Evolutionary conservation across 2,797 vertebrate species (phyloP).

Genomic region (Danio tinwini): DNA sequence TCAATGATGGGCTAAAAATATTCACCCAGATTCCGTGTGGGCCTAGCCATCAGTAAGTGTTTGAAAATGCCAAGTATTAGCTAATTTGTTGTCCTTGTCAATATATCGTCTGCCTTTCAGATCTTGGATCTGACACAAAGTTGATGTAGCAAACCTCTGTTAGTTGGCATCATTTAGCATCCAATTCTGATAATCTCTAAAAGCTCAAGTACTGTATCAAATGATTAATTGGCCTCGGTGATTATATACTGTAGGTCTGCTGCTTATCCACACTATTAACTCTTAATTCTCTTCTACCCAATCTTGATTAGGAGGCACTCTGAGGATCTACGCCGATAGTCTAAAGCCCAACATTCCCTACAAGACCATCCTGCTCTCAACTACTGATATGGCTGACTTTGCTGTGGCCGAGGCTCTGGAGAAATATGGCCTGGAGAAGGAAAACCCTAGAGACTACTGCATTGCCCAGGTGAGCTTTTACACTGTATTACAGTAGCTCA

Average conservation of each 20-base stretch:
- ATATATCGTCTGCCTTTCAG: neutral
- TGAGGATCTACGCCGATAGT: slow-evolving; percentile 96
- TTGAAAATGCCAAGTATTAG: neutral
- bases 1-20: no score
- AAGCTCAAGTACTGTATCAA: neutral
- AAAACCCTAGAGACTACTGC: slow-evolving; percentile 95
- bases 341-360: slow-evolving; percentile 97
- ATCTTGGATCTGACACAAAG: neutral
- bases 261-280: neutral
- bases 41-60: neutral
- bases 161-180: neutral
- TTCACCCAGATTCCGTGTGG: no score
- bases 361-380: slow-evolving; percentile 97
- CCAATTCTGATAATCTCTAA: neutral
- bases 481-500: no score
- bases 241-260: neutral
- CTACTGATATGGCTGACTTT: slow-evolving; percentile 93
- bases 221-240: neutral
- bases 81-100: neutral
- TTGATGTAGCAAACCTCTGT: neutral
- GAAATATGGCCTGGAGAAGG: slow-evolving; percentile 96
- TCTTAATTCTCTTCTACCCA: neutral
- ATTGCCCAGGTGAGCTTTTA: slow-evolving; percentile 86
- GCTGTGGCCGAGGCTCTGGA: slow-evolving; percentile 95
- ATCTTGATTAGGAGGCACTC: slow-evolving; percentile 85